Conservation (phyloP, 2,113 vertebrate genomes). For the Pungitius pungitius region DNA sequence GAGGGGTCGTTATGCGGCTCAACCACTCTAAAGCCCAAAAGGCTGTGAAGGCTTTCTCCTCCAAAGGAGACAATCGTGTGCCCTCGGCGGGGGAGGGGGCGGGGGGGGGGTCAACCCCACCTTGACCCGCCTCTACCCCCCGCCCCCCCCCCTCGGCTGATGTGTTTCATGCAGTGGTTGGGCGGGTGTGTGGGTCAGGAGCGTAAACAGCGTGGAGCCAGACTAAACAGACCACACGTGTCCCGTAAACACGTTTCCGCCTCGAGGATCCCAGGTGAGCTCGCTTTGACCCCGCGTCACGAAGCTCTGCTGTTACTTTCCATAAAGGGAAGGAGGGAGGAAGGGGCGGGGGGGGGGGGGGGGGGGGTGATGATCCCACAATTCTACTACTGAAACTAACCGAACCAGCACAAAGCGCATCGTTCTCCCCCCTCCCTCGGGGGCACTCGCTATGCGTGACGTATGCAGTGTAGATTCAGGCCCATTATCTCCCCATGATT, state of each 20-base stretch:
- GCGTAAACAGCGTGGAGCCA: slow-evolving; percentile 64
- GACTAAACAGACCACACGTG: slow-evolving; percentile 81
- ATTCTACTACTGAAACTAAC: neutral
- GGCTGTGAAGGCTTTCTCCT: slow-evolving; percentile 19
- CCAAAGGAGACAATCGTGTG: slow-evolving; percentile 21
- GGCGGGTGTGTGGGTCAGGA: slow-evolving; percentile 52
- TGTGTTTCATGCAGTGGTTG: slow-evolving; percentile 24
- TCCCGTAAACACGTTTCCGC: slow-evolving; percentile 55
- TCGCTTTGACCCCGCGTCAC: neutral
- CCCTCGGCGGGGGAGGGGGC: too few species aligned
- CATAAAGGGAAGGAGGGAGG: neutral
- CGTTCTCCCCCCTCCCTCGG: neutral
- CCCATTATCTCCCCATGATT: slow-evolving; percentile 13
- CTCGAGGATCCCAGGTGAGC: slow-evolving; percentile 53
- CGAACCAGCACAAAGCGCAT: neutral
- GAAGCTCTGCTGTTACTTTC: slow-evolving; percentile 17
- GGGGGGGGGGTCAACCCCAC: slow-evolving; percentile 63
- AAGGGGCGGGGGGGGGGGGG: neutral
- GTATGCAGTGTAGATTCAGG: neutral
- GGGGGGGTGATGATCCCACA: neutral
- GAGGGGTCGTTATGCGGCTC: slow-evolving; percentile 46
- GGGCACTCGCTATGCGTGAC: slow-evolving; percentile 1
- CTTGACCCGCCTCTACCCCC: slow-evolving; percentile 49
- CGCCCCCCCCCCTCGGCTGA: slow-evolving; percentile 15
- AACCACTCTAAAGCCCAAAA: slow-evolving; percentile 35